Percentiles rank a stretch among this genome's conserved stretches.
These are phyloP conservation scores for Balanococcus diminutus DNA, from an alignment of 2,888 invertebrate genomes.

Conservation along the genomic window DNA sequence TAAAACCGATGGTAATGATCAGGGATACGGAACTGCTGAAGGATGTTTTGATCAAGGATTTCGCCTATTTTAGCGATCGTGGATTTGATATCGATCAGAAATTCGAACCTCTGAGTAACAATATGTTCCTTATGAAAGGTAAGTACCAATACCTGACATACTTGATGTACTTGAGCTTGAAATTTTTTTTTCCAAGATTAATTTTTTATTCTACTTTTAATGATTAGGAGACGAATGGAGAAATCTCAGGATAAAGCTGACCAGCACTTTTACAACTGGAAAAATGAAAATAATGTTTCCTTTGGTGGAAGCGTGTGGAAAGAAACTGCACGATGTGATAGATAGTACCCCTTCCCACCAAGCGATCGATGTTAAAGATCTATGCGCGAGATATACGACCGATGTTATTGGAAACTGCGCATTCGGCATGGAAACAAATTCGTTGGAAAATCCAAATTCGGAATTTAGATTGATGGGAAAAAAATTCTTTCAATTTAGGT, in stretches of 20 bases:
- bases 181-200: not conserved
- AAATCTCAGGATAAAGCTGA: not conserved
- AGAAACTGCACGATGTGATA: not conserved
- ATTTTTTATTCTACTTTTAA: too few relatives aligned
- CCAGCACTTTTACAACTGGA: not conserved
- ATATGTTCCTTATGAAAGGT: not conserved
- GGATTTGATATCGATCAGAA: not conserved
- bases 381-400: slow-evolving; percentile 56
- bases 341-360: not conserved
- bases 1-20: not conserved
- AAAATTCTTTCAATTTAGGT: slow-evolving; percentile 50
- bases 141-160: not conserved
- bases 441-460: slow-evolving; percentile 62
- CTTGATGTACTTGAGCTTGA: not conserved
- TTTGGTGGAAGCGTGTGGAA: not conserved
- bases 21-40: not conserved
- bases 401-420: slow-evolving; percentile 64
- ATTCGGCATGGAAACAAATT: slow-evolving; percentile 64
- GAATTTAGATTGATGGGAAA: slow-evolving; percentile 61
- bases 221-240: not conserved
- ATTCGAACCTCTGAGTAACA: not conserved
- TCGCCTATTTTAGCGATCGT: not conserved
- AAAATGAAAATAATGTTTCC: slow-evolving; percentile 31
- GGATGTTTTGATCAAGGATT: slow-evolving; percentile 14
- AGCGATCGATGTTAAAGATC: slow-evolving; percentile 56